These are phyloP conservation scores for Neogobius melanostomus DNA, from an alignment of 2,113 vertebrate species.

Conservation along the genomic window DNA sequence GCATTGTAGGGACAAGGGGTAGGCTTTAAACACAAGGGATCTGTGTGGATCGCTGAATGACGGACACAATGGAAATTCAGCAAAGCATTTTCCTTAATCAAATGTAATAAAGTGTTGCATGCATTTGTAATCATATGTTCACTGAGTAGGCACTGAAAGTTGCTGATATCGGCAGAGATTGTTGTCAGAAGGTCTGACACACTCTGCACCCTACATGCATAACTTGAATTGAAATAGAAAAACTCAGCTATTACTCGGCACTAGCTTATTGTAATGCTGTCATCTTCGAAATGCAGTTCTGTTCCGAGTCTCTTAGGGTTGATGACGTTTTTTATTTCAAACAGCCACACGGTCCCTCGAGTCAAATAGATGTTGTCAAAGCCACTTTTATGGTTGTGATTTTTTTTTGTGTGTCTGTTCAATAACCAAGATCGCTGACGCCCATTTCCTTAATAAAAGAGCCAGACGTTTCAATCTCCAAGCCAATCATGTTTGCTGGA, in stretches of 20 bases:
- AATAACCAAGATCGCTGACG: neutral
- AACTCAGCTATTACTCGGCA: neutral
- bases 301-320: constrained; percentile 45
- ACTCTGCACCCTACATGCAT: neutral
- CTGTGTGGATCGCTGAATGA: constrained; percentile 45
- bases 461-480: constrained; percentile 2
- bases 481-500: constrained; percentile 36
- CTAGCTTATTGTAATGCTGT: constrained; percentile 29
- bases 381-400: constrained; percentile 42
- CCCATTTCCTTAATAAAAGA: constrained; percentile 7
- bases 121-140: too few species aligned
- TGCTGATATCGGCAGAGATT: neutral
- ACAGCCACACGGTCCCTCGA: constrained; percentile 24
- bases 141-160: too few species aligned
- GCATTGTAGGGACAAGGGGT: constrained; percentile 26
- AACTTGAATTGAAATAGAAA: neutral
- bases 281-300: constrained; percentile 35
- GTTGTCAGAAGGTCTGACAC: neutral
- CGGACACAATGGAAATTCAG: constrained; percentile 3
- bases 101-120: too few species aligned
- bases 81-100: too few species aligned
- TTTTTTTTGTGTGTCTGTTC: constrained; percentile 34
- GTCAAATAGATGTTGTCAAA: constrained; percentile 50
- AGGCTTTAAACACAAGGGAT: constrained; percentile 7
- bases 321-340: constrained; percentile 56